A percentile compares a stretch with the other conserved stretches of the same genome.
Evolutionary conservation across 2,113 vertebrate species (phyloP).

Genomic region (Bubo blakistoni): DNA sequence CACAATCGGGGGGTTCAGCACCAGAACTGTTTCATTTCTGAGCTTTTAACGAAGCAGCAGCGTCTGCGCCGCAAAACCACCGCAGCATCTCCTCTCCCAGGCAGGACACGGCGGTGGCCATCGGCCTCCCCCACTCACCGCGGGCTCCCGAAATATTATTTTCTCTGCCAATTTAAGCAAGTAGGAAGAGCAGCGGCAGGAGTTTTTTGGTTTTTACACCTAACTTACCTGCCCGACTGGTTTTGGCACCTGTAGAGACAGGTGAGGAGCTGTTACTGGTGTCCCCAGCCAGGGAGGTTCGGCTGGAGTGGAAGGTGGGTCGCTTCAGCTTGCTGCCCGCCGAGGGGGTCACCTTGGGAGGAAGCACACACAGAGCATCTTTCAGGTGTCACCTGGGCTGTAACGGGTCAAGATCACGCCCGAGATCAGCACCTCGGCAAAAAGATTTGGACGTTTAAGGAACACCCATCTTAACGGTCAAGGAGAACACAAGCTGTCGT

Average conservation of each 20-base stretch:
- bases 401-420: fast-evolving
- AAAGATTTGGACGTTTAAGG: background rate
- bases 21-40: fast-evolving
- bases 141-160: fast-evolving
- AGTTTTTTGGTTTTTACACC: background rate
- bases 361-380: background rate
- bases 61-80: fast-evolving
- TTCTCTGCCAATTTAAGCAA: background rate
- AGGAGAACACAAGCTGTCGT: slow-evolving; percentile 6
- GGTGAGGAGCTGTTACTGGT: slow-evolving; percentile 85
- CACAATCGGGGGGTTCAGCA: fast-evolving
- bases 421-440: background rate
- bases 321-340: slow-evolving; percentile 89
- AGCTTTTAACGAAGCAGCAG: background rate
- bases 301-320: slow-evolving; percentile 92
- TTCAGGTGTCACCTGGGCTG: background rate
- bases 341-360: slow-evolving; percentile 80
- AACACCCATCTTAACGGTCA: slow-evolving; percentile 60
- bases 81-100: background rate
- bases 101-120: background rate
- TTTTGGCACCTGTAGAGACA: slow-evolving; percentile 78
- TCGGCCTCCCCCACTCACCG: fast-evolving
- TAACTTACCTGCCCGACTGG: slow-evolving; percentile 80
- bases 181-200: fast-evolving
- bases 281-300: slow-evolving; percentile 91